phyloP scores from a whole-genome alignment of 2,888 invertebrate species.

The Monochamus alternatus region DNA sequence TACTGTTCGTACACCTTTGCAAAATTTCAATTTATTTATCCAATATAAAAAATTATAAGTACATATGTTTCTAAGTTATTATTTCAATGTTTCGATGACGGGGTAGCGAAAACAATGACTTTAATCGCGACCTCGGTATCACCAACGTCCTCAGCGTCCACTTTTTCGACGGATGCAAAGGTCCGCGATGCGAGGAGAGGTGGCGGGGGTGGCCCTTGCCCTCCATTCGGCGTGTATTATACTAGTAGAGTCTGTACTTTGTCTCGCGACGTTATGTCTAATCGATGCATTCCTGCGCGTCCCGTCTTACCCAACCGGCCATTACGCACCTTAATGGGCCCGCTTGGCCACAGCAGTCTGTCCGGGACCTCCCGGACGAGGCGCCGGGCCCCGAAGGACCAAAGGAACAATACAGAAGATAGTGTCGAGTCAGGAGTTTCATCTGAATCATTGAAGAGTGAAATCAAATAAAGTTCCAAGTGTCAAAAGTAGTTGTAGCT shows the following conservation, averaged over 20 bases:
- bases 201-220: slow-evolving; percentile 19
- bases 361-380: slow-evolving; percentile 32
- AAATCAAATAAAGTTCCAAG: no score
- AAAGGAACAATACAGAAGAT: not conserved
- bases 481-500: no score
- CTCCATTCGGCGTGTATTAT: slow-evolving; percentile 48
- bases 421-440: no score
- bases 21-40: no score
- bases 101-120: no score
- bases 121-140: no score
- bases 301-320: slow-evolving; percentile 79
- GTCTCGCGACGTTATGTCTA: slow-evolving; percentile 75
- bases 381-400: slow-evolving; percentile 50
- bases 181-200: slow-evolving; percentile 37
- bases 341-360: slow-evolving; percentile 63
- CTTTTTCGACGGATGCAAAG: slow-evolving; percentile 42
- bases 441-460: no score
- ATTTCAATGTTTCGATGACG: no score
- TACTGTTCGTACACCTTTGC: no score
- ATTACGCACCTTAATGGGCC: slow-evolving; percentile 85
- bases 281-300: slow-evolving; percentile 82
- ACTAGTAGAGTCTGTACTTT: slow-evolving; percentile 52
- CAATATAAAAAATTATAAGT: no score
- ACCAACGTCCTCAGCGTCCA: slow-evolving; percentile 17
- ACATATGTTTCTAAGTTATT: no score